Evolutionary conservation across 1,140 invertebrate genomes (phyloP), one percentile per base, ranked within the genome.

Genomic region (Armadillidium nasatum): DNA sequence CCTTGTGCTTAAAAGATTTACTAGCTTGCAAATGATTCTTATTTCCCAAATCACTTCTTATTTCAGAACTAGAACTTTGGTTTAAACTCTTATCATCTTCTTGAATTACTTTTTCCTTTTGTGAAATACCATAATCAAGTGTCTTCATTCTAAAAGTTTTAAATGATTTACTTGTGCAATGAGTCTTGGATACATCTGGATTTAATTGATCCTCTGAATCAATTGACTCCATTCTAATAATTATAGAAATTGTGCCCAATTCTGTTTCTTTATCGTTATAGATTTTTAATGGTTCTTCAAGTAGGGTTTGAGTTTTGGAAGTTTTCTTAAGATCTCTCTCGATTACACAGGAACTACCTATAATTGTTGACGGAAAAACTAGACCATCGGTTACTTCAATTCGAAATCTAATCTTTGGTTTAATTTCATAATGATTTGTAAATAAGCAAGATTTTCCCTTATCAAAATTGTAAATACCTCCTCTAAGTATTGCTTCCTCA

Each of bases 361-460:
- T 9, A 50, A 50, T 50, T 50, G 46, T 10, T 10, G 46, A 15
- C 9, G 46, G 46, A 50, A 50, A 50, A 15, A 50, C 15, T 50
- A 50, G 9, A 10, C 46, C 46, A 50, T 50, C 46, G 9, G 15
- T 10, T 10, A 50, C 46, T 50, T 50, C 46, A 50, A 50, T 50
- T 50, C 15, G 46, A 50, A 50, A 15, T 50, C 15, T 50, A 50
- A 50, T 50, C 9, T 9, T 50, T 50, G 46, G 46, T 50, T 15
- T 50, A 15, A 10, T 50, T 10, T 10, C 15, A 15, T 7, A 22
- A 10, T 72, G 46, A 19, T 22, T 69, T 6, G 76, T 71, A 45
- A 74, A 74, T 3, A 78, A 33, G 44, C 68, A 74, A 19, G 76
- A 71, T 23, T 71, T 78, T 15, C 76, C 76, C 15, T 43, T 43